Percentiles rank a stretch among this genome's conserved stretches.
These are phyloP conservation scores for Sebastes itinus DNA, from an alignment of 2,797 vertebrate species.

Conservation along the genomic window DNA sequence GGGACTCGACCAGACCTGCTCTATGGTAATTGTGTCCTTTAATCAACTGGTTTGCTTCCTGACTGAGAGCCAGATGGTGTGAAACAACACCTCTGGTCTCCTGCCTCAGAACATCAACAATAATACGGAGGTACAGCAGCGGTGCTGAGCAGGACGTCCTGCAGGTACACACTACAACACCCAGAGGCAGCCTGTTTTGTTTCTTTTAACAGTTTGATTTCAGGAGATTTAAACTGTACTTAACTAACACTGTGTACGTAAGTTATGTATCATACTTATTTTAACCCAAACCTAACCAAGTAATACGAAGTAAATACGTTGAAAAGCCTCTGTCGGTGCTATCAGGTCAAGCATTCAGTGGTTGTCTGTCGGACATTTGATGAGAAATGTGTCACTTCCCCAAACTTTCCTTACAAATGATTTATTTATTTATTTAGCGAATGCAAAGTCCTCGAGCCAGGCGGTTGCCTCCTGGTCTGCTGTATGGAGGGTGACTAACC, in stretches of 20 bases:
- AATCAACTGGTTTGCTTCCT: conserved; percentile 37
- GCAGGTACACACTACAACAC: neutral
- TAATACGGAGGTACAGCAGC: neutral
- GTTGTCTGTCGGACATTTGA: no score
- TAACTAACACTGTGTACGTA: neutral
- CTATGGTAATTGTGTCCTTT: conserved; percentile 52
- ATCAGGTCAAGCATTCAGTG: neutral
- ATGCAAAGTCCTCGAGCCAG: no score
- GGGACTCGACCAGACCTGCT: conserved; percentile 23
- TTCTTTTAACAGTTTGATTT: neutral
- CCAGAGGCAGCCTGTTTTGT: neutral
- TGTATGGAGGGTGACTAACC: no score
- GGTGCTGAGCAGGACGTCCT: neutral
- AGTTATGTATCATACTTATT: accelerated
- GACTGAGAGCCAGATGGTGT: conserved; percentile 51
- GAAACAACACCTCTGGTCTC: conserved; percentile 26
- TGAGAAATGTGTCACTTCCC: no score
- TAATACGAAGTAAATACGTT: accelerated
- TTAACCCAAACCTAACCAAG: no score
- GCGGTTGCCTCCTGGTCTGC: no score
- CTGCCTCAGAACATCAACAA: conserved; percentile 2
- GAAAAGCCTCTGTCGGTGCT: neutral
- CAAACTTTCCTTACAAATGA: neutral
- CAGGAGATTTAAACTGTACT: neutral
- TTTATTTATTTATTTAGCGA: no score